Conservation (phyloP, 2,113 vertebrate species). For the Ondatra zibethicus region DNA sequence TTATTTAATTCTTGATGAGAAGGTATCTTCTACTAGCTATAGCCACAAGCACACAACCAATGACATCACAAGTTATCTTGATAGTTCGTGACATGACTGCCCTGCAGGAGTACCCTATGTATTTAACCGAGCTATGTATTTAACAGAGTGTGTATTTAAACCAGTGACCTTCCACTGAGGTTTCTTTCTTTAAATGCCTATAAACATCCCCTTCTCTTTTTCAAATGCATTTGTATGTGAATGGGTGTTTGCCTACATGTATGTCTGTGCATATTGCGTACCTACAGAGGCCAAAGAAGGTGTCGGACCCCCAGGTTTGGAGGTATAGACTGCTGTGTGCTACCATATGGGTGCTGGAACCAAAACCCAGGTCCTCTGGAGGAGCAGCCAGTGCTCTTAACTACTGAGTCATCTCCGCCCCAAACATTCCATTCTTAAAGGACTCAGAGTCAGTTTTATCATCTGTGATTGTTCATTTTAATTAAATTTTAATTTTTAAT, state of each 20-base stretch:
- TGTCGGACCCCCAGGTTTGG: neutral
- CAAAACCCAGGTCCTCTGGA: neutral
- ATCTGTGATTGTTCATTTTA: slow-evolving; percentile 5
- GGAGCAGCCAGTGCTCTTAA: neutral
- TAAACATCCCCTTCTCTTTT: neutral
- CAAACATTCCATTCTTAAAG: neutral
- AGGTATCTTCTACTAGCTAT: neutral
- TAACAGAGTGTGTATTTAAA: neutral
- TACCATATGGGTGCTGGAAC: neutral
- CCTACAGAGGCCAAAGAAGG: too few species aligned
- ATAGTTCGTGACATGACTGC: neutral
- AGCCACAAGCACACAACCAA: neutral
- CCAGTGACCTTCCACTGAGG: neutral
- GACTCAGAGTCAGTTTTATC: neutral
- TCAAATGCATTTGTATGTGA: neutral
- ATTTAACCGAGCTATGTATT: neutral
- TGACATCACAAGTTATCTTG: neutral
- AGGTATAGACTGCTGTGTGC: neutral
- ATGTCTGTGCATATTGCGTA: neutral
- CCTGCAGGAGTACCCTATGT: neutral
- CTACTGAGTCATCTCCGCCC: neutral
- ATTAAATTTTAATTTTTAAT: slow-evolving; percentile 13
- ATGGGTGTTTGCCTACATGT: neutral
- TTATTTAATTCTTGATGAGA: slow-evolving; percentile 10
- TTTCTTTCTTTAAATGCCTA: slow-evolving; percentile 24